Evolutionary conservation across 1,140 invertebrate genomes (phyloP).

Genomic region (Hormaphis cornu): DNA sequence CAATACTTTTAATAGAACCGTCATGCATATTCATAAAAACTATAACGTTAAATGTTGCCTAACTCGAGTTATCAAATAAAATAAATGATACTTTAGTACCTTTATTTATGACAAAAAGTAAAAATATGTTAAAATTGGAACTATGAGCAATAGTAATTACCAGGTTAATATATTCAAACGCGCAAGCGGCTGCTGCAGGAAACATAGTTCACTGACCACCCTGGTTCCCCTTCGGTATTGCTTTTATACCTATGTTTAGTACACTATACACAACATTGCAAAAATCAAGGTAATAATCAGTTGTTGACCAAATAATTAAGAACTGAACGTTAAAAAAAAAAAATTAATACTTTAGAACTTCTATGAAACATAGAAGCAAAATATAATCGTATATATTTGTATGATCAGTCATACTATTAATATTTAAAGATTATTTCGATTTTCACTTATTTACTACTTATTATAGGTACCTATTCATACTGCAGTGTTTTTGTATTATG

Average conservation of each 20-base stretch:
- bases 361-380: too few species aligned
- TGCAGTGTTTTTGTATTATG: too few species aligned
- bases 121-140: constrained; percentile 24
- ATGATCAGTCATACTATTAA: too few species aligned
- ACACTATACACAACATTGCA: too few species aligned
- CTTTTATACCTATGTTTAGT: too few species aligned
- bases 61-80: neutral
- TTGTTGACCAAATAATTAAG: too few species aligned
- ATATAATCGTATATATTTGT: too few species aligned
- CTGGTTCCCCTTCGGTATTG: neutral
- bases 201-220: constrained; percentile 10
- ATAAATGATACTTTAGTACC: neutral
- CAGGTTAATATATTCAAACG: constrained; percentile 19
- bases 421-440: too few species aligned
- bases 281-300: constrained; percentile 10
- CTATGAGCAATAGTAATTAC: constrained; percentile 18
- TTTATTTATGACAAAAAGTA: neutral
- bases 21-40: neutral
- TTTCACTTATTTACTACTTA: too few species aligned
- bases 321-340: too few species aligned
- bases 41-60: neutral
- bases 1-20: neutral
- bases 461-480: too few species aligned
- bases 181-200: neutral
- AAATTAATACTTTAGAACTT: too few species aligned